A percentile compares a stretch with the other conserved stretches of the same genome.
Conservation (phyloP, 1,140 invertebrate species). For the Aphelenchoides besseyi region DNA sequence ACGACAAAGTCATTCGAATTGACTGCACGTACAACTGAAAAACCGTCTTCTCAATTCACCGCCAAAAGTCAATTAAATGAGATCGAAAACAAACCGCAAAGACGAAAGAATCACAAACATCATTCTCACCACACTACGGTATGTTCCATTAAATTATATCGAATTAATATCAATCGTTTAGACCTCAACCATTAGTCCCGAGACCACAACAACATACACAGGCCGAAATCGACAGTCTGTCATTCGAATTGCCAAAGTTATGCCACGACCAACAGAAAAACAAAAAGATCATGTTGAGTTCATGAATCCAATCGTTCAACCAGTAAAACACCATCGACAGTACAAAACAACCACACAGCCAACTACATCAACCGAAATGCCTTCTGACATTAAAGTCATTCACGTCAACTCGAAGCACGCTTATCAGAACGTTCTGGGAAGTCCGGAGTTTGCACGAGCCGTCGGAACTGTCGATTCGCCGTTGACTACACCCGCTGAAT, state of each 20-base stretch:
- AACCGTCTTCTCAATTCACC: background rate
- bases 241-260: background rate
- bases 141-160: too few species aligned
- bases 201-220: too few species aligned
- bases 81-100: too few species aligned
- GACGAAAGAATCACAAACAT: background rate
- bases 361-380: background rate
- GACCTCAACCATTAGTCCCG: too few species aligned
- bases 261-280: background rate
- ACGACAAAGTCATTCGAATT: background rate
- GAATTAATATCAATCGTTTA: too few species aligned
- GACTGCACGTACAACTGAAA: background rate
- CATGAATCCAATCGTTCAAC: background rate
- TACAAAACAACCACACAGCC: background rate
- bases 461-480: background rate
- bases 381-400: slow-evolving; percentile 14
- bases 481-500: background rate
- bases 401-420: slow-evolving; percentile 11
- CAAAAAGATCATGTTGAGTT: background rate
- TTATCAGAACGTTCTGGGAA: slow-evolving; percentile 19
- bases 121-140: background rate
- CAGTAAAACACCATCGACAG: background rate
- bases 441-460: slow-evolving; percentile 6
- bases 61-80: too few species aligned
- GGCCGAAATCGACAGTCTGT: background rate